Base-by-base conservation (phyloP, 2,113 vertebrate species). In the Oncorhynchus mykiss region DNA sequence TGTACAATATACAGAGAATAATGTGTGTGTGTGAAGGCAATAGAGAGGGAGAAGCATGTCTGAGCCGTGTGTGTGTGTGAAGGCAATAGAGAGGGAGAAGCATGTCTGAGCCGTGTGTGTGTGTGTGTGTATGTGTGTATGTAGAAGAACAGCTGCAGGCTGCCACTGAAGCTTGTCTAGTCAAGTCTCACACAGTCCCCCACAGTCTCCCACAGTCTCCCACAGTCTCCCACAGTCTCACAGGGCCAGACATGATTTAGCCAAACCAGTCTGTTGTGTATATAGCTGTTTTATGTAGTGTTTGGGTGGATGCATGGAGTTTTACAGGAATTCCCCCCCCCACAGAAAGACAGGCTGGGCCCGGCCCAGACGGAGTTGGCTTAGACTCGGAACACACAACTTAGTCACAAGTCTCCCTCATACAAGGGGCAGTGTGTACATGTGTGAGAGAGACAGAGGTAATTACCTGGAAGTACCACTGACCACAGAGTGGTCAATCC, bases 271-370 rank as follows among this genome's bases (percentile, higher is more conserved):
- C 62, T 45, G 54, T 39, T 71, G 78, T 83, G 74, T 74, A 85
- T 86, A 88, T 88, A 85, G 85, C 86, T 88, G 86, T 87, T 90
- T 90, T 85, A 88, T 86, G 70, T 74, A 78, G 83, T 76, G 85
- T 84, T 87, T 78, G 81, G 86, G 80, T 81, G 82, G 83, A 88
- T 82, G 82, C 76, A 88, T 88, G 76, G 85, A 49, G 39, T 76
- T 88, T 89, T 84, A 84, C 80, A 80, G 80, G 73, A 85, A 86
- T 20, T 80, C 80, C 7, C 34, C 34, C 6, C 34, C 1, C 34
- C 31, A 39, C 74, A 72, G 78, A 73, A 81, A 75, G 16, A 70
- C 78, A 79, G 78, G 74, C 83, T 82, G 73, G 48, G 68, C 25
- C 67, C 13, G 48, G 78, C 20, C 2, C 59, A n/a, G 59, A 9